Conservation (phyloP, 2,113 vertebrate genomes). For the Bos taurus region DNA sequence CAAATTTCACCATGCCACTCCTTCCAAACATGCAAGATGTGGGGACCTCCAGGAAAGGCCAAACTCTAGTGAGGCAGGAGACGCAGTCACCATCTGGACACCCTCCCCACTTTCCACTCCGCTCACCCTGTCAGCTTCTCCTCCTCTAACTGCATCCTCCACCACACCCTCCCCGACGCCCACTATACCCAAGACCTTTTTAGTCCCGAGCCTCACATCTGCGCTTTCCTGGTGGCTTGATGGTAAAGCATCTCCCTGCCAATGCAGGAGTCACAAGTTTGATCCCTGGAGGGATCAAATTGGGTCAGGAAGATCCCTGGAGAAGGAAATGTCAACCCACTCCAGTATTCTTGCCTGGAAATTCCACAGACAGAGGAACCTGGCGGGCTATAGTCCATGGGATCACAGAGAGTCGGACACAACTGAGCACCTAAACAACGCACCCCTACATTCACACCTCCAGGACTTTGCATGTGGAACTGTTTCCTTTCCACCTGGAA, state of each 20-base stretch:
- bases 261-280: neutral
- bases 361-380: neutral
- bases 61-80: neutral
- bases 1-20: neutral
- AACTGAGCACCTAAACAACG: neutral
- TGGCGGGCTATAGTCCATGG: rapidly evolving
- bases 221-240: neutral
- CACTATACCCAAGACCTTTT: neutral
- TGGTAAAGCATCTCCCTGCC: neutral
- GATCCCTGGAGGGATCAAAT: neutral
- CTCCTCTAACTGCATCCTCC: neutral
- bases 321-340: neutral
- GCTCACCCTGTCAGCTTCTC: neutral
- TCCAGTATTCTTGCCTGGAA: neutral
- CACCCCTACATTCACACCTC: neutral
- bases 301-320: neutral
- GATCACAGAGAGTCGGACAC: neutral
- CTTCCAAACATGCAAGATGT: neutral
- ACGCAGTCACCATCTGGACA: neutral
- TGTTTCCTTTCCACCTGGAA: neutral
- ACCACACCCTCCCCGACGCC: neutral
- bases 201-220: neutral
- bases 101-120: neutral
- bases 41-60: neutral
- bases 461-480: neutral